phyloP scores from a whole-genome alignment of 2,797 vertebrate genomes.

The Sebastes vulpes region DNA sequence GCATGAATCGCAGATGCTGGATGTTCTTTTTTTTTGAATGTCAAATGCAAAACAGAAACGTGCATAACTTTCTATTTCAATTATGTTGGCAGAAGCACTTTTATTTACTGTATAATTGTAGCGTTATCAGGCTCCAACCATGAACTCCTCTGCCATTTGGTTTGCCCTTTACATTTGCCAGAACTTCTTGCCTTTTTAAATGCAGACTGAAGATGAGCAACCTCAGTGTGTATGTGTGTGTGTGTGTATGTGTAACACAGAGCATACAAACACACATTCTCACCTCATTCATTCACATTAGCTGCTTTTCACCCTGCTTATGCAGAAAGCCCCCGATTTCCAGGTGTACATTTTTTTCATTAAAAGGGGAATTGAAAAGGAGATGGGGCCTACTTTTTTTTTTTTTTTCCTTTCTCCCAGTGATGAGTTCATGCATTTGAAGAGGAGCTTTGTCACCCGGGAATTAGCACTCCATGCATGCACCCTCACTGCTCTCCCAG shows the following conservation, averaged over 20 bases:
- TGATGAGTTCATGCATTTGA: constrained; percentile 88
- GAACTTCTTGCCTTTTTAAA: constrained; percentile 61
- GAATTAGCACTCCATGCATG: constrained; percentile 86
- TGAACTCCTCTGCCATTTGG: constrained; percentile 58
- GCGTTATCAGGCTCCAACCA: constrained; percentile 44
- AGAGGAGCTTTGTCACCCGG: constrained; percentile 85
- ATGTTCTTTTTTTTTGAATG: constrained; percentile 7
- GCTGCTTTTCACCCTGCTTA: constrained; percentile 70
- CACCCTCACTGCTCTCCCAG: constrained; percentile 66
- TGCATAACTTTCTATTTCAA: neutral
- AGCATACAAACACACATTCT: constrained; percentile 54
- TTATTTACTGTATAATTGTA: constrained; percentile 38
- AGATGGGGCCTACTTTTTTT: constrained; percentile 71
- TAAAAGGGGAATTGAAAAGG: constrained; percentile 84
- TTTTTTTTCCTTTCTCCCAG: constrained; percentile 61
- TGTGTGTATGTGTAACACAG: neutral
- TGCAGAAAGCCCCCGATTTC: constrained; percentile 82
- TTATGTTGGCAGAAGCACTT: constrained; percentile 10
- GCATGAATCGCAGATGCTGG: neutral
- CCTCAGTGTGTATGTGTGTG: neutral
- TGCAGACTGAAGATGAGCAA: constrained; percentile 43
- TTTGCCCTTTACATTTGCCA: constrained; percentile 62
- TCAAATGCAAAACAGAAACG: constrained; percentile 31
- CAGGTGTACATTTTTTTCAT: constrained; percentile 84
- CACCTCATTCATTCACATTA: constrained; percentile 73